phyloP scores from a whole-genome alignment of 2,113 vertebrate species.

The Noctilio leporinus region DNA sequence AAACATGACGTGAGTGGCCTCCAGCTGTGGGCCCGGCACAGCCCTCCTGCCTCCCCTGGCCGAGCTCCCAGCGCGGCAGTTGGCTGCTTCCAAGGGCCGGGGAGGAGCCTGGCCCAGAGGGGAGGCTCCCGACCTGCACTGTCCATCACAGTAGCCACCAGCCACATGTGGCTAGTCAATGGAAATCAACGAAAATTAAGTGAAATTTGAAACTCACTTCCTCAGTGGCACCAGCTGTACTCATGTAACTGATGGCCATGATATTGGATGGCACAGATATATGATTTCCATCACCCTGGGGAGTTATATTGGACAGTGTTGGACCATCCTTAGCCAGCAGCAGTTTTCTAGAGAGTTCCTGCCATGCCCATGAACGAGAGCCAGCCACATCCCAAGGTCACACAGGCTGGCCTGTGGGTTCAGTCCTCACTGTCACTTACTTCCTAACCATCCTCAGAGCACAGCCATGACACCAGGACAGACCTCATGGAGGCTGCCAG shows the following conservation, averaged over 20 bases:
- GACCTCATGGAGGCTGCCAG: not conserved
- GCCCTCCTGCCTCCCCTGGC: not conserved
- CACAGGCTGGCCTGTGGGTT: not conserved
- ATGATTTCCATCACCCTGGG: fast-evolving
- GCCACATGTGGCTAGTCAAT: not conserved
- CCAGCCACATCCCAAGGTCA: not conserved
- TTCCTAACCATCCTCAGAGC: not conserved
- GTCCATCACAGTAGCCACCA: not conserved
- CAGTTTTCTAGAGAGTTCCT: not conserved
- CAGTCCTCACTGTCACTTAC: not conserved
- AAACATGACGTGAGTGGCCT: constrained; percentile 83
- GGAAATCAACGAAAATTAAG: not conserved
- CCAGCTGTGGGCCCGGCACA: fast-evolving
- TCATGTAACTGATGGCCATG: not conserved
- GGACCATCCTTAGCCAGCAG: not conserved
- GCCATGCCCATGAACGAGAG: not conserved
- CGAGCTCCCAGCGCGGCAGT: not conserved
- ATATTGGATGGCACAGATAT: fast-evolving
- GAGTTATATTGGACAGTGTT: fast-evolving
- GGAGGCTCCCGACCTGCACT: not conserved
- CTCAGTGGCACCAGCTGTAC: not conserved
- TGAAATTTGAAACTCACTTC: not conserved
- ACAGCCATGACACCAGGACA: not conserved
- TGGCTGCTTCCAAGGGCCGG: not conserved
- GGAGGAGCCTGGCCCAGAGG: not conserved